phyloP scores from a whole-genome alignment of 2,113 vertebrate genomes.

The Phainopepla nitens region DNA sequence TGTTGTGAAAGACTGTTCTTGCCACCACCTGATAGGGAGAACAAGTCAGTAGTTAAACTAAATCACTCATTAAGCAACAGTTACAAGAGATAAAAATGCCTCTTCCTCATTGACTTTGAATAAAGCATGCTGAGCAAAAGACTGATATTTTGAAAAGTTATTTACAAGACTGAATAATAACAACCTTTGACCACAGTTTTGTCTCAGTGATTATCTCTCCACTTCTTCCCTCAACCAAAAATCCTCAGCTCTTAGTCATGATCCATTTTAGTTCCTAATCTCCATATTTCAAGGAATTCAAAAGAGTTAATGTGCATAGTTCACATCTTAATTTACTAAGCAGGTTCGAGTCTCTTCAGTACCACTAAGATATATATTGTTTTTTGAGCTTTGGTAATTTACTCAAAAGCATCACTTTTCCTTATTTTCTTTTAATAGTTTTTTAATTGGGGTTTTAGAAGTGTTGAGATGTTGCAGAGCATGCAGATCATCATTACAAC shows the following conservation, averaged over 20 bases:
- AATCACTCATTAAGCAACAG: neutral
- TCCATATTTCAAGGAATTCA: neutral
- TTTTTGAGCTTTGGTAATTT: neutral
- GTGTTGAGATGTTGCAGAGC: neutral
- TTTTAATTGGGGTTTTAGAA: neutral
- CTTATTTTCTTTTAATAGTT: neutral
- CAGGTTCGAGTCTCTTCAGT: neutral
- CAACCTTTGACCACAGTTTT: neutral
- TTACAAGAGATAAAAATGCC: neutral
- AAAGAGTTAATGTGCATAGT: neutral
- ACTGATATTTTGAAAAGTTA: neutral
- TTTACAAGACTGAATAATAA: neutral
- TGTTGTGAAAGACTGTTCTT: neutral
- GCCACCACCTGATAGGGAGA: conserved; percentile 6
- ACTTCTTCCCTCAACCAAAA: neutral
- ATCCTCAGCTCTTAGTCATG: neutral
- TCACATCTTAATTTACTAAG: neutral
- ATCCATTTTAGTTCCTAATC: neutral
- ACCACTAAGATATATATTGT: neutral
- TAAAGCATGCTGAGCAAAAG: neutral
- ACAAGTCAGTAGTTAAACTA: conserved; percentile 14
- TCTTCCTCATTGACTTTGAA: neutral
- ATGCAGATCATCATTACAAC: accelerated
- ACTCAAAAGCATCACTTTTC: neutral
- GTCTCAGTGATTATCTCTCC: neutral